Evolutionary conservation across 2,797 vertebrate species (phyloP), one percentile per base, ranked within the genome.

Genomic region (Lycodopsis pacificus): DNA sequence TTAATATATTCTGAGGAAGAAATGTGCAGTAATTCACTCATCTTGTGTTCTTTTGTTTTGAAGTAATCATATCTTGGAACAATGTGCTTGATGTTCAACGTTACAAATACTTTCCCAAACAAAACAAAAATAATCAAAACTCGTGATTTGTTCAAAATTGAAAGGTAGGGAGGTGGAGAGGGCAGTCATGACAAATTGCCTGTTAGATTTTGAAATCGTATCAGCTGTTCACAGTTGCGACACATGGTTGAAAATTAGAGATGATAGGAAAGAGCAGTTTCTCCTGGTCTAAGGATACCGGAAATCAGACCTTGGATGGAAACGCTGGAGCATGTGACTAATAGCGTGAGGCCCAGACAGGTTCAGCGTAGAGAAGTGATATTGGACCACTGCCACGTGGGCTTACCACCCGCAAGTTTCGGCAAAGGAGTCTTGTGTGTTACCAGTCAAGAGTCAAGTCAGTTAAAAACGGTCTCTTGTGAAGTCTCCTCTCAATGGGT

Each of bases 111-210:
- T 17, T 36, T 51, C 46, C 54, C 10, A 53, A 53, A 61, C 32
- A 51, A 44, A 71, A 71, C 34, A 51, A 75, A 49, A 11, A 4
- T 4, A n/a, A 72, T 38, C 7, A 61, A 40, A 61, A 42, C 4
- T 25, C 25, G 10, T 13, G 4, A n/a, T 17, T 5, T 58, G 53
- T 44, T 70, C 4, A 25, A 38, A 36, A 61, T 59, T 38, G 44
- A n/a, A 67, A 42, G n/a, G n/a, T 51, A 51, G 10, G 13, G 19
- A 73, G 54, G 22, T 51, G n/a, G 34, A 32, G 27, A 22, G 34
- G 32, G 25, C 20, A 34, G 59, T 30, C 42, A 59, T 40, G 7
- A 42, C 15, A 59, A 66, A 74, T 30, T 38, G 11, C 32, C 34
- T 4, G 4, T 36, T 38, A 5, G 48, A 38, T 53, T 66, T 38